Percentiles rank a stretch among this genome's conserved stretches.
These are phyloP conservation scores for Stenolophus ochropezus DNA, from an alignment of 2,888 invertebrate species.

Conservation along the genomic window DNA sequence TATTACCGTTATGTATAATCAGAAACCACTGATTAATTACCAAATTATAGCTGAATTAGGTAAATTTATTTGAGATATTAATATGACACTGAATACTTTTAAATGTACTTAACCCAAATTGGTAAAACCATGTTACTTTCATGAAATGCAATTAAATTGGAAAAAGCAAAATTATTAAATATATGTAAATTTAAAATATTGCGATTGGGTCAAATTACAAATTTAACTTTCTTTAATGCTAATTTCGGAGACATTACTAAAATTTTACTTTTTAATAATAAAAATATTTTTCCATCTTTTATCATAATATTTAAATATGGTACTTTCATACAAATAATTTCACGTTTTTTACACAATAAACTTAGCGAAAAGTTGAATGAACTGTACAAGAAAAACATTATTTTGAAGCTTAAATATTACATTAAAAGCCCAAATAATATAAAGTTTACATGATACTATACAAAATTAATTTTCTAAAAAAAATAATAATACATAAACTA, in stretches of 20 bases:
- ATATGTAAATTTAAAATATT: slow-evolving; percentile 30
- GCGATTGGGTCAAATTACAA: not conserved
- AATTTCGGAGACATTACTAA: slow-evolving; percentile 14
- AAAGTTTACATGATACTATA: not conserved
- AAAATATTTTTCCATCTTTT: not conserved
- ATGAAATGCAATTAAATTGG: not conserved
- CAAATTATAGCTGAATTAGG: not conserved
- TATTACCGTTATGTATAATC: slow-evolving; percentile 28
- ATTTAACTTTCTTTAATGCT: slow-evolving; percentile 40
- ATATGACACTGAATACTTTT: not conserved
- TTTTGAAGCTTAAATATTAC: not conserved
- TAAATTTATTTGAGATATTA: not conserved
- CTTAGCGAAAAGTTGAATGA: not conserved
- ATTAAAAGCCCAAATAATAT: not conserved
- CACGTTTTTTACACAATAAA: not conserved
- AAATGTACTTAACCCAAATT: not conserved
- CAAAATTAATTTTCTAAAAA: not conserved
- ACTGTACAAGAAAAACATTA: not conserved
- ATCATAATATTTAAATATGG: not conserved
- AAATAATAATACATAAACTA: not conserved
- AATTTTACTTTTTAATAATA: slow-evolving; percentile 35
- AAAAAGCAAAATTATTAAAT: slow-evolving; percentile 3
- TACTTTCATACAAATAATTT: not conserved
- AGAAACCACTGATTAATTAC: slow-evolving; percentile 22
- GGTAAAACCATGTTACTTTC: not conserved